Conservation (phyloP, 2,113 vertebrate species). For the Rallus limicola region DNA sequence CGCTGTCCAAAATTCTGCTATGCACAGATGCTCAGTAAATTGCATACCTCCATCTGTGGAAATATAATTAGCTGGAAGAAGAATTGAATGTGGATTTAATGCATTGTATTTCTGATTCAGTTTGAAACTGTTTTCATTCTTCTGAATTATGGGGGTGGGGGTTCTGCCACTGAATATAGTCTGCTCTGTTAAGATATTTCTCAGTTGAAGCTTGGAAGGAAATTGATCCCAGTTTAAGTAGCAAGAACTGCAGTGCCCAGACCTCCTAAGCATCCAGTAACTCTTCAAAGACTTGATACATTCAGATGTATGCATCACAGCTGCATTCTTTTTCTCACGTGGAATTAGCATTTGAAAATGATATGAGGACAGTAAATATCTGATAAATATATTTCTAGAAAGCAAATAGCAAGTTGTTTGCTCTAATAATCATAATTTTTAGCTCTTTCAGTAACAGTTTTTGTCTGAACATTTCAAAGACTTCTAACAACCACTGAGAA, state of each 20-base stretch:
- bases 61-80: conserved; percentile 51
- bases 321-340: background rate
- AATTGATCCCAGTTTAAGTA: background rate
- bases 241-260: background rate
- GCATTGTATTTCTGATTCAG: conserved; percentile 16
- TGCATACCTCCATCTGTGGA: conserved; percentile 46
- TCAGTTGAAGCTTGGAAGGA: background rate
- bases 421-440: background rate
- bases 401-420: background rate
- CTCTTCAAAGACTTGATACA: background rate
- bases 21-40: conserved; percentile 69
- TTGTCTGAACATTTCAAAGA: background rate
- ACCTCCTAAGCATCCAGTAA: background rate
- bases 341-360: background rate
- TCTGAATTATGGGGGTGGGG: background rate
- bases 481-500: background rate
- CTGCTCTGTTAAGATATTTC: background rate
- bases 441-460: background rate
- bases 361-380: background rate
- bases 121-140: conserved; percentile 2
- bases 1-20: conserved; percentile 58
- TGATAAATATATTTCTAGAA: background rate
- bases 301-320: background rate
- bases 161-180: background rate
- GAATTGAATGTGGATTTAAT: conserved; percentile 4